Evolutionary conservation across 1,140 invertebrate species (phyloP), one percentile per base, ranked within the genome.

Genomic region (Aphelinus atriplicis): DNA sequence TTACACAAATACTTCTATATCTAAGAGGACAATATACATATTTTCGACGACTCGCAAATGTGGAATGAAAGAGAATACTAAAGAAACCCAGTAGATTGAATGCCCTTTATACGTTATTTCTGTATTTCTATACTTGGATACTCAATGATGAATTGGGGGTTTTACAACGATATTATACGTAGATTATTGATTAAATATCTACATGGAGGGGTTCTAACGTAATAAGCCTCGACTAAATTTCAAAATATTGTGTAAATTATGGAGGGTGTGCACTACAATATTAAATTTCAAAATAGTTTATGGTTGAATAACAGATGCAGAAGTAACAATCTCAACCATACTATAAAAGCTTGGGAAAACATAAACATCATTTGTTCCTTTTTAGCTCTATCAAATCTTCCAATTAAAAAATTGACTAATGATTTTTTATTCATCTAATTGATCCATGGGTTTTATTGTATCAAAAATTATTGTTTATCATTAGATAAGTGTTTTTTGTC

Each of bases 81-180:
- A 47, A 72, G 70, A 47, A 63, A 9, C 51, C 4, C 47, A 47
- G 26, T 60, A 75, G 65, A 75, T 50, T 55, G 48, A 58, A 75
- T 67, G 62, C 42, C 45, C 9, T 46, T 5, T 7, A 78, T 55
- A 66, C 78, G 73, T 78, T 73, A 75, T 77, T 67, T 72, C 77
- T 77, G 76, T 71, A 79, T 77, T 77, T 74, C 75, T 79, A 79
- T 79, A 80, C 80, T 80, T 80, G 79, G 75, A 80, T 80, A 81
- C 80, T 80, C 79, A 76, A 81, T 80, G 79, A 68, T 48, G 67
- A 66, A 78, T 64, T 51, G 69, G 62, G 78, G 73, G 78, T 78
- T 78, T 79, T 26, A 66, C 77, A 77, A 75, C 68, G 42, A 5
- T 62, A 46, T 62, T 43, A 9, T 7, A 43, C 7, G 60, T 5